Evolutionary conservation across 2,888 invertebrate species (phyloP).

Genomic region (Coremacera marginata): DNA sequence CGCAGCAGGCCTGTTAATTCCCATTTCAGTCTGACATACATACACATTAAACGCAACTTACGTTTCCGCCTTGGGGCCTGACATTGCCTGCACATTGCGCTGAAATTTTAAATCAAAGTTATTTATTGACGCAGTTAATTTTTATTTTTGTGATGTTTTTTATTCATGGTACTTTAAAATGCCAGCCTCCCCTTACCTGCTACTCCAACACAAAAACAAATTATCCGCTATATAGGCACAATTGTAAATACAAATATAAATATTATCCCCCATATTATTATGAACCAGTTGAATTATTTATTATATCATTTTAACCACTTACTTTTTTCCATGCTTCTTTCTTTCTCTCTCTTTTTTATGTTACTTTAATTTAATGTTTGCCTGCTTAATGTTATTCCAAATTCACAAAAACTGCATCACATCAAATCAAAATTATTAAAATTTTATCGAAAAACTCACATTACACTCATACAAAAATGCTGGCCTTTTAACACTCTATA

Average conservation of each 20-base stretch:
- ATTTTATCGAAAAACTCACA: neutral
- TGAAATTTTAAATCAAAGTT: slow-evolving; percentile 43
- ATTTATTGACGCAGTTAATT: slow-evolving; percentile 45
- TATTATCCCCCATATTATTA: too few relatives aligned
- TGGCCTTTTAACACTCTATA: neutral
- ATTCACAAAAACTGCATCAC: slow-evolving; percentile 22
- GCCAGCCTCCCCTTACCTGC: too few relatives aligned
- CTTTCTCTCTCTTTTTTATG: slow-evolving; percentile 31
- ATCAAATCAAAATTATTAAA: slow-evolving; percentile 19
- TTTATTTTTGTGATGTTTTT: slow-evolving; percentile 46
- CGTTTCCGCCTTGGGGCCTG: neutral
- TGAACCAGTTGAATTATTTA: too few relatives aligned
- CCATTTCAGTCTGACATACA: neutral
- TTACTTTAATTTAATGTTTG: slow-evolving; percentile 39
- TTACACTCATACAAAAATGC: neutral
- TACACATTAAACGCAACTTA: slow-evolving; percentile 37
- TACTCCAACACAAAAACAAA: too few relatives aligned
- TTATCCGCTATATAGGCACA: too few relatives aligned
- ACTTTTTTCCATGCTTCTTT: slow-evolving; percentile 11
- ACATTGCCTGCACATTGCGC: neutral
- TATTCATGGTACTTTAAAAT: slow-evolving; percentile 42
- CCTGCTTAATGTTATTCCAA: slow-evolving; percentile 25
- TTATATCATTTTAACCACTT: slow-evolving; percentile 16
- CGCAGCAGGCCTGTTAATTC: neutral
- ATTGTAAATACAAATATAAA: too few relatives aligned